These are phyloP conservation scores for Eulithis testata DNA, from an alignment of 2,888 invertebrate species.

Conservation along the genomic window DNA sequence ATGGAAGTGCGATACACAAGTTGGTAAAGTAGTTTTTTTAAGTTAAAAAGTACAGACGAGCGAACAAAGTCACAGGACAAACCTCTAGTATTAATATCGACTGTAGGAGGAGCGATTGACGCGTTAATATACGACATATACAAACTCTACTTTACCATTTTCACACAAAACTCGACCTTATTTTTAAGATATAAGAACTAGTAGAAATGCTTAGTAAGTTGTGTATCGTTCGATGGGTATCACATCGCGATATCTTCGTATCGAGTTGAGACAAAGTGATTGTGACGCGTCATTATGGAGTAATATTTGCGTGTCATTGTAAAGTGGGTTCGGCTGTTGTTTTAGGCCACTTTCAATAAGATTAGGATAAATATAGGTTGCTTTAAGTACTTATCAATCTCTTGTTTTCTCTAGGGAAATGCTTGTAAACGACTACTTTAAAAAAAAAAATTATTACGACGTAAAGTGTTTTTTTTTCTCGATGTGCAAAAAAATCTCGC, in stretches of 20 bases:
- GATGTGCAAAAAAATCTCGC: conserved; percentile 8
- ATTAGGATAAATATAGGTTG: conserved; percentile 4
- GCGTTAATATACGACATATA: conserved; percentile 70
- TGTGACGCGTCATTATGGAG: conserved; percentile 66
- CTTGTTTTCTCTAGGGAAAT: too few species aligned
- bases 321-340: conserved; percentile 34
- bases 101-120: conserved; percentile 78
- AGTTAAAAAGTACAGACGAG: neutral
- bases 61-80: neutral
- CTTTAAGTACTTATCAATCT: too few species aligned
- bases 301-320: conserved; percentile 76
- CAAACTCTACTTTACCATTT: conserved; percentile 38
- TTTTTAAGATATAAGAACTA: conserved; percentile 26
- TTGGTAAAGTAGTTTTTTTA: too few species aligned
- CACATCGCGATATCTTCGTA: conserved; percentile 61
- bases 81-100: conserved; percentile 66
- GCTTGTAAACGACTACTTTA: too few species aligned
- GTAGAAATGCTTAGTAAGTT: conserved; percentile 38
- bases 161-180: conserved; percentile 45
- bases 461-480: too few species aligned
- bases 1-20: too few species aligned
- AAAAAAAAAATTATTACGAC: too few species aligned
- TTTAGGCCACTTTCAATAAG: conserved; percentile 32
- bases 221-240: conserved; percentile 65
- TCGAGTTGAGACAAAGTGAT: conserved; percentile 75